These are phyloP conservation scores for Luscinia megarhynchos DNA, from an alignment of 2,797 vertebrate genomes.

Conservation along the genomic window DNA sequence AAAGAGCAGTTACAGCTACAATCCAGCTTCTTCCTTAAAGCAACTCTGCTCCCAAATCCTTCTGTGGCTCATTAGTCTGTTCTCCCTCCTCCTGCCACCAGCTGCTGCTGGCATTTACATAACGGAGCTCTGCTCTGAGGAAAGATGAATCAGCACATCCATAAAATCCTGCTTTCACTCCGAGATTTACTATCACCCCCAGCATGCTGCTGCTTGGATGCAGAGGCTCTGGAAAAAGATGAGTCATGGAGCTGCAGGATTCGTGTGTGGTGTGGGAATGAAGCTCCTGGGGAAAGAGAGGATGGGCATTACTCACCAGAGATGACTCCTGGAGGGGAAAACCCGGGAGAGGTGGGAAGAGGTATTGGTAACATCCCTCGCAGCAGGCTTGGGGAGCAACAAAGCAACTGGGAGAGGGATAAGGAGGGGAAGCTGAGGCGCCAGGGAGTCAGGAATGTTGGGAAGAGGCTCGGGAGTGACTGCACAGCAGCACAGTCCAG, in stretches of 20 bases:
- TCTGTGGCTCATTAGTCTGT: not conserved
- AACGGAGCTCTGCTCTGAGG: not conserved
- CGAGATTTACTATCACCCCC: conserved; percentile 24
- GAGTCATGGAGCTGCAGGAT: conserved; percentile 36
- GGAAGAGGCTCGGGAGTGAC: not conserved
- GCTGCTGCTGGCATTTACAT: not conserved
- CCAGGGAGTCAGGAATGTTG: not conserved
- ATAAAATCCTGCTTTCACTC: conserved; percentile 1
- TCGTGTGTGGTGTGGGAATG: not conserved
- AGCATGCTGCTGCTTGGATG: not conserved
- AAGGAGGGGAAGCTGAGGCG: not conserved
- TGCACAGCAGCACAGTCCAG: not conserved
- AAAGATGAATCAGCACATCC: conserved; percentile 33
- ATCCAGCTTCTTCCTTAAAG: not conserved
- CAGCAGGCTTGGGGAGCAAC: not conserved
- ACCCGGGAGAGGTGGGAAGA: not conserved
- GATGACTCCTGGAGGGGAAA: not conserved
- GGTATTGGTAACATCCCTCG: fast-evolving
- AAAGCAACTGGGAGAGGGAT: not conserved
- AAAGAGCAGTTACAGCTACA: not conserved
- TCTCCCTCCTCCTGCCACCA: not conserved
- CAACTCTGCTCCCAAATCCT: not conserved
- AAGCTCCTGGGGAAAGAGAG: not conserved
- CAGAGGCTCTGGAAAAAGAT: conserved; percentile 1
- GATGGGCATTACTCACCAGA: not conserved